Evolutionary conservation across 2,113 vertebrate species (phyloP), one percentile per base, ranked within the genome.

Genomic region (Polyodon spathula): DNA sequence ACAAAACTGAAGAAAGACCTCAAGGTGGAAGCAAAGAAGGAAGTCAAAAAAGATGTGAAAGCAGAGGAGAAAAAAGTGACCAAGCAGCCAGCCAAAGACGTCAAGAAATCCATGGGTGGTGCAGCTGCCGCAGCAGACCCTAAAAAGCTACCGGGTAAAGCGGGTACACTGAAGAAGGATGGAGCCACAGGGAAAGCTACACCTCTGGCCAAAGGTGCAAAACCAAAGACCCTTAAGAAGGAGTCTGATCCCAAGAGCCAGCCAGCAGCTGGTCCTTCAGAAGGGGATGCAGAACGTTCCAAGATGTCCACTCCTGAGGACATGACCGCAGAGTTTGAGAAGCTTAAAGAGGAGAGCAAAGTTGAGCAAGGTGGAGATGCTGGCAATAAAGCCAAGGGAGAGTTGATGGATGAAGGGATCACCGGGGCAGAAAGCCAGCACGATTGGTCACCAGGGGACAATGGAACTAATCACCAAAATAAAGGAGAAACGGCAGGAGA

Each of bases 1-100:
- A 4, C 52, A n/a, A 88, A 83, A 63, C 66, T 73, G 65, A 92
- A 88, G 78, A 90, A 80, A 64, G 88, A 91, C 5, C 2, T 10
- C 0, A 90, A 84, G 73, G 56, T 61, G 0, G 88, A 91, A 4
- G 62, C 69, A 27, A 88, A 78, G 57, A 84, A 81, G 65, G 86
- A 86, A 3, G 2, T 50, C 4, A 83, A 78, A 64, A 89, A 83
- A 62, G 89, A 89, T 0, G 7, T 59, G 1, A 85, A 90, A 73
- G 53, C 54, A 0, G 90, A 89, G 46, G 85, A 82, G 50, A 90
- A 86, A 51, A 81, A 78, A 65, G 11, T 40, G 4, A 3, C 64
- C 15, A 87, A 77, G 52, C 9, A 64, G 8, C 59, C 64, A 0
- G 39, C 44, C 5, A 86, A 81, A 59, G 89, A 90, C 0, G 6